Evolutionary conservation across 1,140 invertebrate genomes (phyloP).

Genomic region (Diabrotica virgifera): DNA sequence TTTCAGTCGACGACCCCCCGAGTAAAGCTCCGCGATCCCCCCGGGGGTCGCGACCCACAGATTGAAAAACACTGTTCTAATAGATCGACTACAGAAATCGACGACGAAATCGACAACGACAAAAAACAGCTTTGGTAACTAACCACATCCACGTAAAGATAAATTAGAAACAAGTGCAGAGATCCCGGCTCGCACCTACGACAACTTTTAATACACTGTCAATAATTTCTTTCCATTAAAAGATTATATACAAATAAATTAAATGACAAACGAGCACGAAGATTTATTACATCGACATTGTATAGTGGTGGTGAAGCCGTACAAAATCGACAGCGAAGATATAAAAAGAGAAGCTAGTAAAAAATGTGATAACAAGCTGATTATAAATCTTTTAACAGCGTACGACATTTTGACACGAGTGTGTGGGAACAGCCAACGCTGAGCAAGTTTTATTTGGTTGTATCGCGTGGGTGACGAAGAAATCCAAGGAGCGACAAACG

Average conservation of each 20-base stretch:
- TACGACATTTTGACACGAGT: slow-evolving; percentile 23
- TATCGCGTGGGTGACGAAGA: not conserved
- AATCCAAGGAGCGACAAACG: slow-evolving; percentile 1
- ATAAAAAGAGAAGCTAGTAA: slow-evolving; percentile 13
- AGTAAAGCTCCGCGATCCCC: too few relatives aligned
- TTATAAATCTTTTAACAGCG: slow-evolving; percentile 21
- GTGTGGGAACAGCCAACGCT: slow-evolving; percentile 16
- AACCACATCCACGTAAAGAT: too few relatives aligned
- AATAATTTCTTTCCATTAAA: too few relatives aligned
- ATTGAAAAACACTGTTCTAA: too few relatives aligned
- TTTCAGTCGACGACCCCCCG: too few relatives aligned
- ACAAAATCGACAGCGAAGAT: not conserved
- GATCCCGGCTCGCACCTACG: too few relatives aligned
- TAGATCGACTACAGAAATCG: too few relatives aligned
- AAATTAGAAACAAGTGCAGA: too few relatives aligned
- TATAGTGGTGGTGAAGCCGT: not conserved
- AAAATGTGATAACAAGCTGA: slow-evolving; percentile 22
- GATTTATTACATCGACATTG: slow-evolving; percentile 10
- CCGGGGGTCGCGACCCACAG: too few relatives aligned
- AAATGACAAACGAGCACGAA: not conserved
- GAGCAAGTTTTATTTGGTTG: not conserved
- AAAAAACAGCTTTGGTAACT: too few relatives aligned
- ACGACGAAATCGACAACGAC: too few relatives aligned
- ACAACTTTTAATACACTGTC: too few relatives aligned
- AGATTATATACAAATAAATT: not conserved